These are phyloP conservation scores for Emys orbicularis DNA, from an alignment of 2,797 vertebrate genomes.

Conservation along the genomic window DNA sequence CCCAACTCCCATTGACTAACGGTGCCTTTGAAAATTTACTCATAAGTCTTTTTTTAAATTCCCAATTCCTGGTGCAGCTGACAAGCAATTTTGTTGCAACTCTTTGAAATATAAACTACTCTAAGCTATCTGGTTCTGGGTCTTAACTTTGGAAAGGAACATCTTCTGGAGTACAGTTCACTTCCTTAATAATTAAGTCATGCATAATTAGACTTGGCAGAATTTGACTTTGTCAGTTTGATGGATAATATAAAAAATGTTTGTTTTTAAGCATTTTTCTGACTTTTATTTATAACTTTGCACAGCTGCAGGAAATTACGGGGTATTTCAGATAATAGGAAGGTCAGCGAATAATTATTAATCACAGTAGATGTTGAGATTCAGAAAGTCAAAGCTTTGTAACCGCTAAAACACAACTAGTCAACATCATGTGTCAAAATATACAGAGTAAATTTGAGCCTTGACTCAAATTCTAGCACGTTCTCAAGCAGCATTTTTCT, in stretches of 20 bases:
- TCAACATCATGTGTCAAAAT: neutral
- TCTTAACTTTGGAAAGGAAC: too few species aligned
- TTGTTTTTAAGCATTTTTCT: neutral
- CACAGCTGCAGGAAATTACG: neutral
- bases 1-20: neutral
- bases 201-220: too few species aligned
- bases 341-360: neutral
- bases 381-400: neutral
- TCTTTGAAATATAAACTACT: too few species aligned
- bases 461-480: too few species aligned
- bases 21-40: too few species aligned
- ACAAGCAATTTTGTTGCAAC: too few species aligned
- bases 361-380: neutral
- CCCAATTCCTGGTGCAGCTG: too few species aligned
- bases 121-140: too few species aligned
- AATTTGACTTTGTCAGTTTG: neutral
- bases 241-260: neutral
- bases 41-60: too few species aligned
- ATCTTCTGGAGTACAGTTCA: too few species aligned
- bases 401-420: neutral
- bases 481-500: too few species aligned
- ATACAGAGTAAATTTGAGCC: neutral
- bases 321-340: neutral
- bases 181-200: too few species aligned
- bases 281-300: neutral